A percentile compares a stretch with the other conserved stretches of the same genome.
Conservation (phyloP, 2,888 invertebrate genomes). For the Hipparchia semele region DNA sequence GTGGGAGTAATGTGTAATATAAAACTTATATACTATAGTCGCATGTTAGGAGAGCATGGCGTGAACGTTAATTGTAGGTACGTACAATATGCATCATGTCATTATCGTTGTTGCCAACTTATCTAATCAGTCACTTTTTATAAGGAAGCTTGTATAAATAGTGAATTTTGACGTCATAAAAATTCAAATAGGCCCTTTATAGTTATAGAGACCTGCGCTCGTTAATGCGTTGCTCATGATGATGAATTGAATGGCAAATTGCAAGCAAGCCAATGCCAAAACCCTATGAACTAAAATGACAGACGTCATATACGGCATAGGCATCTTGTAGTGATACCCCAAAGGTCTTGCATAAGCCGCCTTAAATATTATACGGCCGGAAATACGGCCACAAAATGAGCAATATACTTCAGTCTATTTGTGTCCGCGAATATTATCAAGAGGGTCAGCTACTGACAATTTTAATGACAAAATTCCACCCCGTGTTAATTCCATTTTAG, state of each 20-base stretch:
- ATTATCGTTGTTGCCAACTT: too few relatives aligned
- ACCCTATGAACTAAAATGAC: too few relatives aligned
- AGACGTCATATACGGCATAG: too few relatives aligned
- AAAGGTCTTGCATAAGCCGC: not conserved
- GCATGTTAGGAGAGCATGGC: not conserved
- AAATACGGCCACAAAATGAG: not conserved
- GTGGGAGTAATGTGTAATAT: not conserved
- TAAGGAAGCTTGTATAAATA: too few relatives aligned
- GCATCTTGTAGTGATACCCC: too few relatives aligned
- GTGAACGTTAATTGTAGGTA: too few relatives aligned
- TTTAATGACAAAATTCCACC: conserved; percentile 25
- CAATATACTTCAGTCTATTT: conserved; percentile 18
- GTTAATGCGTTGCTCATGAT: too few relatives aligned
- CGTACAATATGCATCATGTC: too few relatives aligned
- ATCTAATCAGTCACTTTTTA: too few relatives aligned
- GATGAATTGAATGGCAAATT: not conserved
- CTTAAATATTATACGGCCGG: not conserved
- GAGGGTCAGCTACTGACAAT: conserved; percentile 17
- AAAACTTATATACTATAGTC: not conserved
- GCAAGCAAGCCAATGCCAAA: not conserved
- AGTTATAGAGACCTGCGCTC: too few relatives aligned
- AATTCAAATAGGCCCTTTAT: too few relatives aligned
- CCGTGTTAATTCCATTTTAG: conserved; percentile 13
- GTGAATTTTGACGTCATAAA: too few relatives aligned
- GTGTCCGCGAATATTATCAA: conserved; percentile 4